Conservation (phyloP, 2,888 invertebrate genomes). For the Callinectes sapidus region DNA sequence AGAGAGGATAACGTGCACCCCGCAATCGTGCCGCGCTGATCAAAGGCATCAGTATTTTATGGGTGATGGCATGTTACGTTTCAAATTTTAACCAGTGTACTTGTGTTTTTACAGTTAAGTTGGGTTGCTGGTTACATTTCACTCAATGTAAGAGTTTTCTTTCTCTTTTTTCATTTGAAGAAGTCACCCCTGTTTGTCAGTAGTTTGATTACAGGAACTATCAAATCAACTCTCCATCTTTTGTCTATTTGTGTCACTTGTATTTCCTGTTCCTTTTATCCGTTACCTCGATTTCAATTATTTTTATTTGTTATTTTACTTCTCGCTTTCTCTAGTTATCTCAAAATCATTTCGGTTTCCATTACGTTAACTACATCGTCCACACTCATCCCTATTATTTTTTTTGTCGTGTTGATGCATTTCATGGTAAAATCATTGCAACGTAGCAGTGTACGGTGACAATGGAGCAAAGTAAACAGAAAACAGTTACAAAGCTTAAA, state of each 20-base stretch:
- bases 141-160: not conserved
- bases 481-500: not conserved
- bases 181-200: not conserved
- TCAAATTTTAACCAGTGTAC: not conserved
- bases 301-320: too few relatives aligned
- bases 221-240: too few relatives aligned
- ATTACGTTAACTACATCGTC: too few relatives aligned
- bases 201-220: not conserved
- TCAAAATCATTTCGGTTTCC: too few relatives aligned
- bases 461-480: not conserved
- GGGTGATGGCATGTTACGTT: not conserved
- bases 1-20: not conserved
- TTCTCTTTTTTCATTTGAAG: not conserved
- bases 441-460: too few relatives aligned
- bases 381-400: too few relatives aligned
- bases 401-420: not conserved
- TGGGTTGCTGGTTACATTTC: not conserved
- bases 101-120: not conserved
- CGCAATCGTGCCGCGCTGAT: not conserved
- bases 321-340: too few relatives aligned
- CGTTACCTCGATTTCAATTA: too few relatives aligned
- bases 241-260: too few relatives aligned
- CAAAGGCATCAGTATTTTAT: not conserved
- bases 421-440: not conserved
- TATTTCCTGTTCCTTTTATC: too few relatives aligned